These are phyloP conservation scores for Gymnoscopelus microlampas DNA, from an alignment of 2,797 vertebrate species.

Conservation along the genomic window DNA sequence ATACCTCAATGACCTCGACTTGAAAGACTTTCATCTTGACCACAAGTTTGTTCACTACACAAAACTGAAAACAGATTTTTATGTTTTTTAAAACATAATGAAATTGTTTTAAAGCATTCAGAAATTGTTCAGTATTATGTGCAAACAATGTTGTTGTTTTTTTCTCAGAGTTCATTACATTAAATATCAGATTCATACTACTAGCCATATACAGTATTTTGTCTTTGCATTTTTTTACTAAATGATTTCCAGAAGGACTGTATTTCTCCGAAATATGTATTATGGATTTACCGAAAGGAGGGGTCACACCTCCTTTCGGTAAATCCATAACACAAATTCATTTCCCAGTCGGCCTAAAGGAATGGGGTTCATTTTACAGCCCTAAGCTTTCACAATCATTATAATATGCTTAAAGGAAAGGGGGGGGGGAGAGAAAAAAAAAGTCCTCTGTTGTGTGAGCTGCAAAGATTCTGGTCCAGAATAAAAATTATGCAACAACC, in stretches of 20 bases:
- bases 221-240: neutral
- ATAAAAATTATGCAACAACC: constrained; percentile 37
- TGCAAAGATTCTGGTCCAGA: constrained; percentile 33
- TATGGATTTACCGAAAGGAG: constrained; percentile 24
- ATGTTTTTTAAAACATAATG: too few species aligned
- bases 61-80: too few species aligned
- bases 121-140: too few species aligned
- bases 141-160: too few species aligned
- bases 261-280: constrained; percentile 4
- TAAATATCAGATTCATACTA: neutral
- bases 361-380: constrained; percentile 45
- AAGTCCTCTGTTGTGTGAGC: constrained; percentile 1
- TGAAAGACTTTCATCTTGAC: too few species aligned
- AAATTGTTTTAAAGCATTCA: too few species aligned
- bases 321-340: neutral
- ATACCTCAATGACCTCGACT: too few species aligned
- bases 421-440: too few species aligned
- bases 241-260: neutral
- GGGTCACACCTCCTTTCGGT: neutral
- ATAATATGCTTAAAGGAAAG: neutral
- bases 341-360: constrained; percentile 5
- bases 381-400: constrained; percentile 16
- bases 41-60: too few species aligned
- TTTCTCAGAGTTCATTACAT: too few species aligned
- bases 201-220: neutral